Percentiles rank a stretch among this genome's conserved stretches.
These are phyloP conservation scores for Leistus spinibarbis DNA, from an alignment of 2,888 invertebrate genomes.

Conservation along the genomic window DNA sequence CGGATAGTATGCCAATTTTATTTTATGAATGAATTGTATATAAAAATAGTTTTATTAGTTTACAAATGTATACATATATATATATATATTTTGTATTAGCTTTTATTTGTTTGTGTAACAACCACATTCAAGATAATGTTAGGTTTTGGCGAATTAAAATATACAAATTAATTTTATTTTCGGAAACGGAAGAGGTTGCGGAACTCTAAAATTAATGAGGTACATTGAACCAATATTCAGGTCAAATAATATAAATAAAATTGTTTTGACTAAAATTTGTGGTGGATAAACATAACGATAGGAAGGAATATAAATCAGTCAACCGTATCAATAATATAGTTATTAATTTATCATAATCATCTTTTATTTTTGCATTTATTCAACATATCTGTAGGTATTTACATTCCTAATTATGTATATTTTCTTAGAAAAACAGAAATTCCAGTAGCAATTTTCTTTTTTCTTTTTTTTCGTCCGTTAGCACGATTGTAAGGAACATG, in stretches of 20 bases:
- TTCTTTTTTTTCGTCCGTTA: neutral
- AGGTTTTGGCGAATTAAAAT: neutral
- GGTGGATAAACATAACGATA: too few species aligned
- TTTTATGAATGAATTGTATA: neutral
- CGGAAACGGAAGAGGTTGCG: neutral
- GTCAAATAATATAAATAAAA: neutral
- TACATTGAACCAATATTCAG: neutral
- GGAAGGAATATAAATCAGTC: too few species aligned
- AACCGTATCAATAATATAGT: too few species aligned
- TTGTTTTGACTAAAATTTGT: too few species aligned
- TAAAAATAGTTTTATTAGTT: neutral
- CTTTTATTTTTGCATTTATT: neutral
- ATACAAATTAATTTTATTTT: neutral
- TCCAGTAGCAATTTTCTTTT: neutral
- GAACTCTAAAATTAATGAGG: neutral
- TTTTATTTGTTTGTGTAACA: too few species aligned
- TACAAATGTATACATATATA: neutral
- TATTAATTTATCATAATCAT: too few species aligned
- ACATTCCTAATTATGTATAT: too few species aligned
- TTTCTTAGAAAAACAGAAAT: neutral
- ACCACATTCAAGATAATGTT: neutral
- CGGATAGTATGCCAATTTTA: neutral
- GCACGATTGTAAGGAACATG: neutral
- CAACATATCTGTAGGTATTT: neutral
- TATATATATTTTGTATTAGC: neutral